Evolutionary conservation across 2,888 invertebrate species (phyloP).

Genomic region (Cheilosia variabilis): DNA sequence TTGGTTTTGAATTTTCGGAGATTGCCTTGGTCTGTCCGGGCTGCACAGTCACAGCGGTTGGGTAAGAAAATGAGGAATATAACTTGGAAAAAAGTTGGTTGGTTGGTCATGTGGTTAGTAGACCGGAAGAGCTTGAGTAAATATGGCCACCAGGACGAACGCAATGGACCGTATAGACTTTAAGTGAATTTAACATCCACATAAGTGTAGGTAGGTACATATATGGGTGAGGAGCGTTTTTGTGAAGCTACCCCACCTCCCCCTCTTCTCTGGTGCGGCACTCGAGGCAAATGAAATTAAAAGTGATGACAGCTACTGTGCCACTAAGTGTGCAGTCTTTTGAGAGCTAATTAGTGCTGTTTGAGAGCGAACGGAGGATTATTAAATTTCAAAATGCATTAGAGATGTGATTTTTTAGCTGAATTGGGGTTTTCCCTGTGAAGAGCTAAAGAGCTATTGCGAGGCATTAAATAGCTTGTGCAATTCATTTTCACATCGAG

Average conservation of each 20-base stretch:
- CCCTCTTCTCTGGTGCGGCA: neutral
- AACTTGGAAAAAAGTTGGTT: slow-evolving; percentile 61
- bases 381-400: slow-evolving; percentile 32
- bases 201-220: slow-evolving; percentile 10
- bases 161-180: slow-evolving; percentile 60
- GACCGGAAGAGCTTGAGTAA: slow-evolving; percentile 49
- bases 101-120: slow-evolving; percentile 67
- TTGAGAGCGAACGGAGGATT: slow-evolving; percentile 6
- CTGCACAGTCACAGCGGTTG: neutral
- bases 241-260: neutral
- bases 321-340: slow-evolving; percentile 30
- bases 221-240: slow-evolving; percentile 28
- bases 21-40: slow-evolving; percentile 42
- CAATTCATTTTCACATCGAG: no score
- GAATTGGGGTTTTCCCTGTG: neutral
- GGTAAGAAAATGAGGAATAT: slow-evolving; percentile 33
- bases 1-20: slow-evolving; percentile 19
- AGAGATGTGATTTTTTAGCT: neutral
- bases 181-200: slow-evolving; percentile 64
- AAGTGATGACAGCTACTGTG: slow-evolving; percentile 6
- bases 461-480: no score
- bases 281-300: neutral
- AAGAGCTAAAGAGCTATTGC: no score
- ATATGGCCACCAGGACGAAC: slow-evolving; percentile 56
- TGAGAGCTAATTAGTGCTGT: slow-evolving; percentile 22